Evolutionary conservation across 2,888 invertebrate genomes (phyloP).

Genomic region (Sminthurinus aureus): DNA sequence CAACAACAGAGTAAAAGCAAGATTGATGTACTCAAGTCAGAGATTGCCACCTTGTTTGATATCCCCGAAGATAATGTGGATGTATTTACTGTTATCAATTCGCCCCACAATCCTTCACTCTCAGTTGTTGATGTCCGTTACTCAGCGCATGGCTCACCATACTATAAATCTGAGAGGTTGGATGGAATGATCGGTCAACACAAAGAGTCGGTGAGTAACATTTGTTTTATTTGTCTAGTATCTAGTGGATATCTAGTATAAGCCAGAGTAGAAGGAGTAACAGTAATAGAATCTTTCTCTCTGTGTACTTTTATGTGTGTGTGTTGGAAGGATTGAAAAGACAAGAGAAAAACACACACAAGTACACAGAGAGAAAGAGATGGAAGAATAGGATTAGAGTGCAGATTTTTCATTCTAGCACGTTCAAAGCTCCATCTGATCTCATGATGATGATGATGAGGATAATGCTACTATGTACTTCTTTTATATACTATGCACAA

Average conservation of each 20-base stretch:
- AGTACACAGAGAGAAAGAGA: constrained; percentile 7
- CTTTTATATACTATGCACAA: neutral
- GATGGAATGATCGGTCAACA: constrained; percentile 83
- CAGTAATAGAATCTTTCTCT: too few species aligned
- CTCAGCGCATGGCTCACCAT: constrained; percentile 93
- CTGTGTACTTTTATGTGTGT: too few species aligned
- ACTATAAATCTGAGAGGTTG: constrained; percentile 85
- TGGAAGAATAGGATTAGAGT: constrained; percentile 38
- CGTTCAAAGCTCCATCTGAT: neutral
- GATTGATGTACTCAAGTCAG: constrained; percentile 73
- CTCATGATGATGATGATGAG: neutral
- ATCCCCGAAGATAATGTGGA: constrained; percentile 85
- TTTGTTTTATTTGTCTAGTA: too few species aligned
- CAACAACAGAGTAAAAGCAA: constrained; percentile 71
- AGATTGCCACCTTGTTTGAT: constrained; percentile 76
- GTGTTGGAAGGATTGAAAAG: too few species aligned
- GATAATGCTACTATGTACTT: neutral
- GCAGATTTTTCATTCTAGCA: neutral
- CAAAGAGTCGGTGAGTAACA: constrained; percentile 66
- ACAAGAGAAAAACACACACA: neutral
- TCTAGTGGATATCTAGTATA: too few species aligned
- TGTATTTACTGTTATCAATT: constrained; percentile 87
- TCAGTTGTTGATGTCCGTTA: constrained; percentile 81
- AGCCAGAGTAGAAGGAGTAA: too few species aligned
- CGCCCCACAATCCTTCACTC: constrained; percentile 66